Percentiles rank a stretch among this genome's conserved stretches.
Evolutionary conservation across 2,113 vertebrate genomes (phyloP).

Genomic region (Nibea coibor): DNA sequence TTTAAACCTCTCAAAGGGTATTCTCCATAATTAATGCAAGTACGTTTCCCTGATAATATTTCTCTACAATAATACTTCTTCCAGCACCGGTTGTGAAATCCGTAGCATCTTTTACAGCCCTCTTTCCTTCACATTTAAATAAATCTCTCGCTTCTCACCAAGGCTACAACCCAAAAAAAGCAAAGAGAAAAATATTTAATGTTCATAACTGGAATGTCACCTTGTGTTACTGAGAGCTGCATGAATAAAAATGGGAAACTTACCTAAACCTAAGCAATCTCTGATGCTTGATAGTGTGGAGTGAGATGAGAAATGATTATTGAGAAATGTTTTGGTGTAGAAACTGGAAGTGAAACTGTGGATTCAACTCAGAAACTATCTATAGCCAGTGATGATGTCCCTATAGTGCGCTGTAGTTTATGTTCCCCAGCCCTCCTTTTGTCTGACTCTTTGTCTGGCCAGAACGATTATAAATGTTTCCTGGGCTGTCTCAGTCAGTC

Average conservation of each 20-base stretch:
- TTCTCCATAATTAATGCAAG: background rate
- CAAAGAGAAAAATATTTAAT: background rate
- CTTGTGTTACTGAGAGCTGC: background rate
- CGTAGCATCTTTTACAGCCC: background rate
- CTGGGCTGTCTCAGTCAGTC: background rate
- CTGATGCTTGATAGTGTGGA: no score
- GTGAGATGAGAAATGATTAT: background rate
- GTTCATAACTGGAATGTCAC: background rate
- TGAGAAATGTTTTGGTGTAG: background rate
- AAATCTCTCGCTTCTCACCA: background rate
- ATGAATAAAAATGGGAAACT: background rate
- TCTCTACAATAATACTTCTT: background rate
- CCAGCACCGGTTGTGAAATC: background rate
- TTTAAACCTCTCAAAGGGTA: background rate
- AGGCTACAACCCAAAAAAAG: background rate
- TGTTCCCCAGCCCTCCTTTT: background rate
- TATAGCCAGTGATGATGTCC: background rate
- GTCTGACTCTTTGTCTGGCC: background rate
- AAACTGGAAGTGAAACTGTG: background rate
- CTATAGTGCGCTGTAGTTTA: background rate
- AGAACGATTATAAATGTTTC: background rate
- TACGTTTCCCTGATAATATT: background rate
- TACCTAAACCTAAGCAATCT: background rate
- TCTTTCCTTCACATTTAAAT: background rate
- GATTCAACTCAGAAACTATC: background rate